These are phyloP conservation scores for Andrena praecox DNA, from an alignment of 2,888 invertebrate genomes.

Conservation along the genomic window DNA sequence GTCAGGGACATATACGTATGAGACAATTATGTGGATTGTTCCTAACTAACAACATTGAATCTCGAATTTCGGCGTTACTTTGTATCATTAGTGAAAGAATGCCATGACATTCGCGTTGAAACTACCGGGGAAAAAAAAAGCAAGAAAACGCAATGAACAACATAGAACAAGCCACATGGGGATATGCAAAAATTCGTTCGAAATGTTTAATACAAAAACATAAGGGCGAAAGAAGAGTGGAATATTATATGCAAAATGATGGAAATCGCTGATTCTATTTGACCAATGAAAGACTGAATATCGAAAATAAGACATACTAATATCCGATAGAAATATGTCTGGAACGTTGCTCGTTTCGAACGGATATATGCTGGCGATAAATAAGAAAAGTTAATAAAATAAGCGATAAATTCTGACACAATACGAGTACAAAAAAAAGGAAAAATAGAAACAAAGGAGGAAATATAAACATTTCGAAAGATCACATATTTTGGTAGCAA, in stretches of 20 bases:
- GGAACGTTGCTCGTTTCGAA: neutral
- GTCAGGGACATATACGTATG: constrained; percentile 78
- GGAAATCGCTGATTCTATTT: neutral
- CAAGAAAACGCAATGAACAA: constrained; percentile 79
- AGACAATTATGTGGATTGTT: constrained; percentile 81
- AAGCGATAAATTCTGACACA: neutral
- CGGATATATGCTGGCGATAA: neutral
- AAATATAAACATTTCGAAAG: constrained; percentile 78
- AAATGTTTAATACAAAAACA: constrained; percentile 75
- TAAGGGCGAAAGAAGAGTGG: constrained; percentile 20
- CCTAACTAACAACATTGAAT: constrained; percentile 59
- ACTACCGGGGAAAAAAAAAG: constrained; percentile 74
- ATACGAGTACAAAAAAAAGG: constrained; percentile 21
- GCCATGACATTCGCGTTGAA: constrained; percentile 50
- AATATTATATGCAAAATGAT: constrained; percentile 50
- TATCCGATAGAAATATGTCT: neutral
- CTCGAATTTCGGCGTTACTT: constrained; percentile 26
- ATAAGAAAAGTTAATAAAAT: neutral
- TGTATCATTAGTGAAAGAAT: constrained; percentile 51
- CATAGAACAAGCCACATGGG: constrained; percentile 82
- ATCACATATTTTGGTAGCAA: constrained; percentile 81
- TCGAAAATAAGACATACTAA: constrained; percentile 10
- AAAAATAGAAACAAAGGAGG: constrained; percentile 14
- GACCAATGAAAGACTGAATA: neutral
- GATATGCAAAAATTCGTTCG: constrained; percentile 77